phyloP scores from a whole-genome alignment of 2,888 invertebrate species.

The Pogonocherus hispidulus region DNA sequence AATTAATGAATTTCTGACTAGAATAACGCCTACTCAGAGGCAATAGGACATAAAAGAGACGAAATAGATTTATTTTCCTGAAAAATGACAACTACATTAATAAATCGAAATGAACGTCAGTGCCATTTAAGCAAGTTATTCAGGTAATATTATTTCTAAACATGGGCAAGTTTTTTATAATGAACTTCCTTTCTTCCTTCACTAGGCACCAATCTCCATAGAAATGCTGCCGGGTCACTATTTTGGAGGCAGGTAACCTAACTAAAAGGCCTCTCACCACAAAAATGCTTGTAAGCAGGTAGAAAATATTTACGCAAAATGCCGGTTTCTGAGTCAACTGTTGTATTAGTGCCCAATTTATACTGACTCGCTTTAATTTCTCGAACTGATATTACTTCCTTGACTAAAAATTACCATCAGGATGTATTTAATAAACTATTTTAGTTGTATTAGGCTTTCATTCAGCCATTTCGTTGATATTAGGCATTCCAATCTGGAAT shows the following conservation, averaged over 20 bases:
- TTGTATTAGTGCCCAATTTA: background rate
- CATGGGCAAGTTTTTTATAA: background rate
- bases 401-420: too few relatives aligned
- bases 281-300: constrained; percentile 9
- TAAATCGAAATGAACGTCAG: background rate
- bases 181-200: background rate
- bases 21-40: too few relatives aligned
- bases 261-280: constrained; percentile 4
- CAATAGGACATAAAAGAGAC: too few relatives aligned
- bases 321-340: background rate
- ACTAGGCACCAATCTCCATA: background rate
- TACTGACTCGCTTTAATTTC: background rate
- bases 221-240: background rate
- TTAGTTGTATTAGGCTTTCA: too few relatives aligned
- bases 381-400: background rate
- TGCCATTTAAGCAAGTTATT: background rate
- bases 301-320: constrained; percentile 19
- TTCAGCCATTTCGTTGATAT: too few relatives aligned
- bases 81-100: background rate
- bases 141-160: constrained; percentile 2
- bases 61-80: background rate
- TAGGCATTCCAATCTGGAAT: too few relatives aligned
- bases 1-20: too few relatives aligned
- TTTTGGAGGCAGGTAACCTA: background rate
- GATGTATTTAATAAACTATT: too few relatives aligned